Evolutionary conservation across 30 jellyfish, hydroid and myxozoan species (phyloP).

Genomic region (Chironex yamaguchii): DNA sequence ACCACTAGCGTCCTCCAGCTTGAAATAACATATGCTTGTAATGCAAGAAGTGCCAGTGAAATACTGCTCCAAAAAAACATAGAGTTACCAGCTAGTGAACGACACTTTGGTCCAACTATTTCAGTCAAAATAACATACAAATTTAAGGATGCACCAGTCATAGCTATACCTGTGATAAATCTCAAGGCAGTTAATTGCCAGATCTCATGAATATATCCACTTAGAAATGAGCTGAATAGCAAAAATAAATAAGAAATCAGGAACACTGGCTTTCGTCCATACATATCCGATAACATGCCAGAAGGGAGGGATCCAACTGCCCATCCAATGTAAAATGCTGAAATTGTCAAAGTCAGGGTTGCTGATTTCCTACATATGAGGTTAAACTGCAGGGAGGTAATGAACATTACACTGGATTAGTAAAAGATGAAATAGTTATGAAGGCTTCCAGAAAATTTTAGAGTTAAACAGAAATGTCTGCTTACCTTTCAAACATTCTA

Average conservation of each 20-base stretch:
- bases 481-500: too few species aligned
- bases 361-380: constrained; percentile 66
- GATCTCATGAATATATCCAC: constrained; percentile 65
- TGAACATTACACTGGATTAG: too few species aligned
- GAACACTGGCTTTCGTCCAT: constrained; percentile 74
- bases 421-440: too few species aligned
- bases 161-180: constrained; percentile 49
- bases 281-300: constrained; percentile 78
- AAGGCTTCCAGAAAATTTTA: too few species aligned
- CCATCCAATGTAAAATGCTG: constrained; percentile 87
- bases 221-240: constrained; percentile 29
- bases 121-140: constrained; percentile 62
- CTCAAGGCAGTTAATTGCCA: constrained; percentile 78
- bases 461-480: too few species aligned
- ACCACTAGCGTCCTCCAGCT: constrained; percentile 72
- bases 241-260: constrained; percentile 27
- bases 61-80: constrained; percentile 57
- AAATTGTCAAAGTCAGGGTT: constrained; percentile 72
- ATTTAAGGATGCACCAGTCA: constrained; percentile 69
- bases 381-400: constrained; percentile 66
- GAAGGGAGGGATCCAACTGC: constrained; percentile 72
- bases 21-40: constrained; percentile 71
- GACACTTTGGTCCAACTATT: constrained; percentile 71
- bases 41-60: constrained; percentile 46
- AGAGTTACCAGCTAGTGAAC: constrained; percentile 46